phyloP scores from a whole-genome alignment of 2,113 vertebrate species.

The Siniperca chuatsi region DNA sequence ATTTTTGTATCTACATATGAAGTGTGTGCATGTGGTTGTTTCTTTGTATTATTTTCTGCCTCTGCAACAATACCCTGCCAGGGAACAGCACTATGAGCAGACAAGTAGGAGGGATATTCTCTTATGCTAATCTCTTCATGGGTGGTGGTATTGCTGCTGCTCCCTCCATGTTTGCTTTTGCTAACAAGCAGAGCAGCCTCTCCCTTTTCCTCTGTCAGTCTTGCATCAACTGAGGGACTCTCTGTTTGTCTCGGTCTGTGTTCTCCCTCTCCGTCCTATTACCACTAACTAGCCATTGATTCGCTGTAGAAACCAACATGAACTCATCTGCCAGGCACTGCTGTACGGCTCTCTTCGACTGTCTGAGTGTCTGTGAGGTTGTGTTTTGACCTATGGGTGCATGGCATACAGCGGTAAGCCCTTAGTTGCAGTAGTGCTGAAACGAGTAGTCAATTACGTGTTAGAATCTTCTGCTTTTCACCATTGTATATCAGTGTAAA shows the following conservation, averaged over 20 bases:
- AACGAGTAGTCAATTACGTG: not conserved
- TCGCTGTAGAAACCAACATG: slow-evolving; percentile 1
- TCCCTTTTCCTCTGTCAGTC: slow-evolving; percentile 9
- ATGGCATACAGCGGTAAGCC: not conserved
- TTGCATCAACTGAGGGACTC: slow-evolving; percentile 29
- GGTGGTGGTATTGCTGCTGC: slow-evolving; percentile 16
- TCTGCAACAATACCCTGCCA: not conserved
- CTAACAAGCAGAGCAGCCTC: slow-evolving; percentile 51
- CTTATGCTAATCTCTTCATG: slow-evolving; percentile 34
- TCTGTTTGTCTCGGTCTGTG: slow-evolving; percentile 10
- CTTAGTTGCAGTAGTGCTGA: not conserved
- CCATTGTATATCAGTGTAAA: not conserved
- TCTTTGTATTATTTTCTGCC: not conserved
- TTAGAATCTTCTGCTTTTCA: not conserved
- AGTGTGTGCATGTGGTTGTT: not conserved
- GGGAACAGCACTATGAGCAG: not conserved
- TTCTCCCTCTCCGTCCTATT: slow-evolving; percentile 12
- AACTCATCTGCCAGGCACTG: not conserved
- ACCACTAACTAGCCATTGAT: not conserved
- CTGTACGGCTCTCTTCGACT: not conserved
- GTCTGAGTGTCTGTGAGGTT: not conserved
- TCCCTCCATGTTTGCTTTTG: slow-evolving; percentile 21
- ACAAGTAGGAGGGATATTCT: not conserved
- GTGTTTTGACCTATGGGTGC: not conserved
- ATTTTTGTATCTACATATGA: not conserved